These are phyloP conservation scores for Sphecodes monilicornis DNA, from an alignment of 2,888 invertebrate genomes.

Conservation along the genomic window DNA sequence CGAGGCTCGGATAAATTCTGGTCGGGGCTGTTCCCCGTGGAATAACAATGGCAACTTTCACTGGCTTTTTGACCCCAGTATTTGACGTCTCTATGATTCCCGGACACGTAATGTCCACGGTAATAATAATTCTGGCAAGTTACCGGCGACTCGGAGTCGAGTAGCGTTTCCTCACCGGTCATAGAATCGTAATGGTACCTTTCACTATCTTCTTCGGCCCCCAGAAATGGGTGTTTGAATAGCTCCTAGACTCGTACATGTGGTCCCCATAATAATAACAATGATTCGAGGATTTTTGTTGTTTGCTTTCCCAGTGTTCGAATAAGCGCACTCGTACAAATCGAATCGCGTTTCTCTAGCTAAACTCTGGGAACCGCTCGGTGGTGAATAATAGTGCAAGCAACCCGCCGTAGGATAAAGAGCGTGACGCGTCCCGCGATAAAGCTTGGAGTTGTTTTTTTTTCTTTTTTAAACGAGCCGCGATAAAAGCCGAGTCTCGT, in stretches of 20 bases:
- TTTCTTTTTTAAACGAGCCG: not conserved
- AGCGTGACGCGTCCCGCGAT: not conserved
- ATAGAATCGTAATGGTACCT: not conserved
- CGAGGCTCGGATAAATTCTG: not conserved
- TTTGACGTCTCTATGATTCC: conserved; percentile 7
- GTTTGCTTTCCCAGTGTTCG: not conserved
- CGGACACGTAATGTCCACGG: not conserved
- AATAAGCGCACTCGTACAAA: not conserved
- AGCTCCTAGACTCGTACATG: not conserved
- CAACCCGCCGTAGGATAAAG: not conserved
- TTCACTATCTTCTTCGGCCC: not conserved
- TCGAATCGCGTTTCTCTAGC: not conserved
- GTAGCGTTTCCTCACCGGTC: not conserved
- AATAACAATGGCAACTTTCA: conserved; percentile 11
- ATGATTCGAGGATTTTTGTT: not conserved
- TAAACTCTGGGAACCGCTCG: not conserved
- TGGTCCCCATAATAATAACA: not conserved
- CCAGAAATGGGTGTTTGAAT: not conserved
- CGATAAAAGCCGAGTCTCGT: conserved; percentile 9
- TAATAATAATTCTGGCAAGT: conserved; percentile 2
- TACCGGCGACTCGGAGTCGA: not conserved
- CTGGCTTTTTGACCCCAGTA: not conserved
- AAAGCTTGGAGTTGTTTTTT: not conserved
- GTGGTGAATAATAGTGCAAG: not conserved
- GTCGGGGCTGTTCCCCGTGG: not conserved